Percentiles rank a stretch among this genome's conserved stretches.
Evolutionary conservation across 2,888 invertebrate genomes (phyloP).

Genomic region (Miltochrista miniata): DNA sequence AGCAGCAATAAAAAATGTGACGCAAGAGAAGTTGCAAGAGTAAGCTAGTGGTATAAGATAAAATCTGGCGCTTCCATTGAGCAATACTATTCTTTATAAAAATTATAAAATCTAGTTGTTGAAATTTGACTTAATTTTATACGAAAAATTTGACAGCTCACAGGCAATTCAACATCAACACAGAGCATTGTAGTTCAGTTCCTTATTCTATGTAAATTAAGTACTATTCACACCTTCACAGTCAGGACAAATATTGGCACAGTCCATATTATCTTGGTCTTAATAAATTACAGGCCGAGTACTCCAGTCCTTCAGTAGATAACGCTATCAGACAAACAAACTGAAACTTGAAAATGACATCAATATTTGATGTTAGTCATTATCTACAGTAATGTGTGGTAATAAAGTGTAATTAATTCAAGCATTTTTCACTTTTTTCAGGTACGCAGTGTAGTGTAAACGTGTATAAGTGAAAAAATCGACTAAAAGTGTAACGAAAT

Average conservation of each 20-base stretch:
- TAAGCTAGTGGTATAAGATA: too few relatives aligned
- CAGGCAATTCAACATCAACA: too few relatives aligned
- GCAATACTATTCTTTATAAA: too few relatives aligned
- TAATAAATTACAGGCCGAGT: background rate
- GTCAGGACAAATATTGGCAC: background rate
- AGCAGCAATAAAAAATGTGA: too few relatives aligned
- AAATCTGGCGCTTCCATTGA: too few relatives aligned
- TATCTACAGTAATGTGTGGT: slow-evolving; percentile 15
- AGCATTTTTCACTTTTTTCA: slow-evolving; percentile 29
- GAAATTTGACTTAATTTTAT: too few relatives aligned
- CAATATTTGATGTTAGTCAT: slow-evolving; percentile 45
- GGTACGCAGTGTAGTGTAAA: slow-evolving; percentile 21
- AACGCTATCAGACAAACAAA: slow-evolving; percentile 30
- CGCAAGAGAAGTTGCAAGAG: too few relatives aligned
- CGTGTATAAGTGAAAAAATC: slow-evolving; percentile 9
- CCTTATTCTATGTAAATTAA: too few relatives aligned
- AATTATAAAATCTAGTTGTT: too few relatives aligned
- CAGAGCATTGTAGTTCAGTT: too few relatives aligned
- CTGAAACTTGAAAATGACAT: slow-evolving; percentile 38
- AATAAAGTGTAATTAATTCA: slow-evolving; percentile 23
- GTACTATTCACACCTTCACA: background rate
- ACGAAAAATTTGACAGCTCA: too few relatives aligned
- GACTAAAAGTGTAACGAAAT: slow-evolving; percentile 9
- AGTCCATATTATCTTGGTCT: background rate
- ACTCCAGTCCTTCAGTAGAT: slow-evolving; percentile 25